A percentile compares a stretch with the other conserved stretches of the same genome.
phyloP scores from a whole-genome alignment of 2,797 vertebrate genomes.

The Rachycentron canadum region DNA sequence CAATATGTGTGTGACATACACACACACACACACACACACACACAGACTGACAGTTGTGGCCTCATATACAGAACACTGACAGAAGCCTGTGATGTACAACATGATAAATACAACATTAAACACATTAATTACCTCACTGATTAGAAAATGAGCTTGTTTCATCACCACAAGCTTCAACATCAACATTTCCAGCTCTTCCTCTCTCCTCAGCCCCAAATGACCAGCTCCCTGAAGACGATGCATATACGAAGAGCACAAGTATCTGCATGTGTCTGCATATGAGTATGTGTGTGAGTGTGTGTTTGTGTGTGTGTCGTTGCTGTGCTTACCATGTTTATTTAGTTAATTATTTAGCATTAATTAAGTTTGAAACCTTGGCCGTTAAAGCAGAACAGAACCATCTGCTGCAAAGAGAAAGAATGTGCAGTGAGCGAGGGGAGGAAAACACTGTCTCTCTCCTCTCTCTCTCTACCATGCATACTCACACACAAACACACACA shows the following conservation, averaged over 20 bases:
- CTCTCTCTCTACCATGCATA: neutral
- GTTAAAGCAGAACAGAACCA: constrained; percentile 79
- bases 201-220: constrained; percentile 23
- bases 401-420: constrained; percentile 68
- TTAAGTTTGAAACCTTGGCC: constrained; percentile 80
- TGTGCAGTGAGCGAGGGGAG: constrained; percentile 17
- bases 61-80: constrained; percentile 13
- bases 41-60: constrained; percentile 10
- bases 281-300: too few species aligned
- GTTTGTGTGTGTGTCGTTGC: constrained; percentile 50
- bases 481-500: constrained; percentile 24
- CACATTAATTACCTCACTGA: constrained; percentile 56
- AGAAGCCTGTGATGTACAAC: constrained; percentile 25
- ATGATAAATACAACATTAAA: constrained; percentile 63
- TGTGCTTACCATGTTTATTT: constrained; percentile 73
- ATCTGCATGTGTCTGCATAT: constrained; percentile 40
- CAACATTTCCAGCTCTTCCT: constrained; percentile 9
- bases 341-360: constrained; percentile 83
- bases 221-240: constrained; percentile 43
- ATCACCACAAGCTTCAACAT: constrained; percentile 15
- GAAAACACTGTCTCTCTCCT: constrained; percentile 16
- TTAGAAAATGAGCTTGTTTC: constrained; percentile 51
- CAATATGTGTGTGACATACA: constrained; percentile 4
- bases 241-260: neutral
- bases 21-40: neutral